phyloP scores from a whole-genome alignment of 1,140 invertebrate species.

The Pseudomyrmex sp. region DNA sequence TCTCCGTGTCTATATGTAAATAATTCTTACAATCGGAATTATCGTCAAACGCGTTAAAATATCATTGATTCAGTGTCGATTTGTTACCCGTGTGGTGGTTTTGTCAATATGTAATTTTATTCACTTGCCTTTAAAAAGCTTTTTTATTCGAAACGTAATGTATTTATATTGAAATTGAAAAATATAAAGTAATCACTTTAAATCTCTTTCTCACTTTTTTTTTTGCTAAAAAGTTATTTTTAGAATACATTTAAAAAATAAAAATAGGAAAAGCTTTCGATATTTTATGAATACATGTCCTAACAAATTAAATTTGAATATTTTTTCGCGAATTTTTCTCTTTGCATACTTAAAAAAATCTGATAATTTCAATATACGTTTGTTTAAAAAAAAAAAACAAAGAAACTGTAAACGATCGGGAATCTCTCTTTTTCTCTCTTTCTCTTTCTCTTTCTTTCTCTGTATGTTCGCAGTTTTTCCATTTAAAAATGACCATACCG shows the following conservation, averaged over 20 bases:
- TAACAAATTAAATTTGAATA: constrained; percentile 3
- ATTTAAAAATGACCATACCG: constrained; percentile 69
- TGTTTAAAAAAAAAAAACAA: background rate
- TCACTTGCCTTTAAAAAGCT: background rate
- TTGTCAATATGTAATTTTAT: constrained; percentile 16
- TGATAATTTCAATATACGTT: constrained; percentile 20
- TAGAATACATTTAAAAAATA: background rate
- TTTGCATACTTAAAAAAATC: background rate
- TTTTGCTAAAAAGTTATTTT: background rate
- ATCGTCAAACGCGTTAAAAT: constrained; percentile 31
- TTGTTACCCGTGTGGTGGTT: constrained; percentile 9
- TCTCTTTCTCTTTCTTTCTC: background rate
- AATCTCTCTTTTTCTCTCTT: too few species aligned
- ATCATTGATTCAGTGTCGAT: constrained; percentile 13
- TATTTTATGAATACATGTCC: too few species aligned
- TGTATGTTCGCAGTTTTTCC: constrained; percentile 52
- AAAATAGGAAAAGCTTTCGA: constrained; percentile 3
- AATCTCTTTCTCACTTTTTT: too few species aligned
- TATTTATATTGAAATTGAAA: constrained; percentile 12
- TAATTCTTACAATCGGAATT: constrained; percentile 24
- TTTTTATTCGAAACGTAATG: constrained; percentile 16
- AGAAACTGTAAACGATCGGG: constrained; percentile 22
- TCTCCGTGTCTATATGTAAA: constrained; percentile 17
- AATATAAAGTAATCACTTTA: background rate
- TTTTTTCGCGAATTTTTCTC: background rate